Evolutionary conservation across 2,113 vertebrate species (phyloP).

Genomic region (Panthera tigris): DNA sequence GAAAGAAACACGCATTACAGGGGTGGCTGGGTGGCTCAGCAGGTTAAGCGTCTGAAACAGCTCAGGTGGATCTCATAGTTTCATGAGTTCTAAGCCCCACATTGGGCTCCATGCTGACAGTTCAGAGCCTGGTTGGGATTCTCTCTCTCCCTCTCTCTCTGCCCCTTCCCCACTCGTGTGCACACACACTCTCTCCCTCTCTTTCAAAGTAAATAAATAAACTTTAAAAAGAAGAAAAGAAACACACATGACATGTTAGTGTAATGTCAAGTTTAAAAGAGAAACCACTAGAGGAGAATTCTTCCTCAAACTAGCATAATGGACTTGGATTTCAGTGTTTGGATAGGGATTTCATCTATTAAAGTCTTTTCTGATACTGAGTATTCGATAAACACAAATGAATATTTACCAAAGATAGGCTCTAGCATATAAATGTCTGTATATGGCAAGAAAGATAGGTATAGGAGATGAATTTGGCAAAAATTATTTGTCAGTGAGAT

Average conservation of each 20-base stretch:
- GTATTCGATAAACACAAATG: constrained; percentile 45
- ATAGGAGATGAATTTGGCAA: constrained; percentile 14
- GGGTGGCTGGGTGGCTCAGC: no score
- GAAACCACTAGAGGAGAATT: background rate
- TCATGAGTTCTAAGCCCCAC: no score
- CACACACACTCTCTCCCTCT: no score
- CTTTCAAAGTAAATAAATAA: no score
- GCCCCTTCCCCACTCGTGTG: no score
- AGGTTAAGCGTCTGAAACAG: no score
- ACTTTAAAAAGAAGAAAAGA: background rate
- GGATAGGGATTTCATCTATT: constrained; percentile 22
- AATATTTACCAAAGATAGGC: constrained; percentile 2
- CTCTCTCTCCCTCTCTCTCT: no score
- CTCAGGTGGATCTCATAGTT: no score
- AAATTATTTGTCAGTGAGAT: background rate
- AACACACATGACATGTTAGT: background rate
- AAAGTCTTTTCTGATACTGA: constrained; percentile 50
- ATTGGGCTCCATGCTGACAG: no score
- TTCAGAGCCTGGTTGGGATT: no score
- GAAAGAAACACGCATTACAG: background rate
- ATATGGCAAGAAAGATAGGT: background rate
- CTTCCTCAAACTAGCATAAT: background rate
- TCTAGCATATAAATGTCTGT: background rate
- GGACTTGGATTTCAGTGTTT: constrained; percentile 12
- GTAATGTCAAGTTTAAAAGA: background rate